Evolutionary conservation across 2,797 vertebrate genomes (phyloP).

Genomic region (Artibeus jamaicensis): DNA sequence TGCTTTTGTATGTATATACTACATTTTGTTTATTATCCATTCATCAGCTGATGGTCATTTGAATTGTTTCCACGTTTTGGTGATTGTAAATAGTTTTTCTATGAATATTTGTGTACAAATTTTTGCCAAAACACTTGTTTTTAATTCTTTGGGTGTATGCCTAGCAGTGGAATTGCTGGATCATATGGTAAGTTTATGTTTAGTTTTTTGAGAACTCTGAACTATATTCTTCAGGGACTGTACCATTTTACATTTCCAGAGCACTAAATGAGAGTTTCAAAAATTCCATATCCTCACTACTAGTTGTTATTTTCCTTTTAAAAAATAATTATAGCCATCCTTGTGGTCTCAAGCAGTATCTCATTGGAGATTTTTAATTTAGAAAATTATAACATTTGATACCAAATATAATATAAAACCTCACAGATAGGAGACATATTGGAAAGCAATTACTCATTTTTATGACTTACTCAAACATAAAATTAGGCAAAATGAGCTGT

Average conservation of each 20-base stretch:
- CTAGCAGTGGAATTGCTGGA: too few species aligned
- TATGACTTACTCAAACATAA: conserved; percentile 22
- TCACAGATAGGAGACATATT: background rate
- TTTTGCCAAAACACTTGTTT: too few species aligned
- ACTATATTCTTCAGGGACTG: too few species aligned
- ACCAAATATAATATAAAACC: conserved; percentile 12
- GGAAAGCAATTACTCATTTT: background rate
- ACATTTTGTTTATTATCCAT: too few species aligned
- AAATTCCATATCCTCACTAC: background rate
- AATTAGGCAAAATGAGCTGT: conserved; percentile 36
- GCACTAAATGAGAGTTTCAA: background rate
- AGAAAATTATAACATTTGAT: conserved; percentile 43
- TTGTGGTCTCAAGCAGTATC: background rate
- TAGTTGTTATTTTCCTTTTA: background rate
- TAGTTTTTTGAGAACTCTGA: too few species aligned
- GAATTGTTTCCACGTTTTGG: too few species aligned
- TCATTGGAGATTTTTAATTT: conserved; percentile 21
- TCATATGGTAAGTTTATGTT: too few species aligned
- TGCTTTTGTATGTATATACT: background rate
- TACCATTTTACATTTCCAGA: background rate
- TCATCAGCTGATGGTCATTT: too few species aligned
- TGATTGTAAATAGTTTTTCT: too few species aligned
- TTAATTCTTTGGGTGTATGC: too few species aligned
- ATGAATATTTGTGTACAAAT: too few species aligned
- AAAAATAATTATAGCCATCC: background rate